Base-by-base conservation (phyloP, 2,797 vertebrate genomes). In the Acrocephalus scirpaceus region DNA sequence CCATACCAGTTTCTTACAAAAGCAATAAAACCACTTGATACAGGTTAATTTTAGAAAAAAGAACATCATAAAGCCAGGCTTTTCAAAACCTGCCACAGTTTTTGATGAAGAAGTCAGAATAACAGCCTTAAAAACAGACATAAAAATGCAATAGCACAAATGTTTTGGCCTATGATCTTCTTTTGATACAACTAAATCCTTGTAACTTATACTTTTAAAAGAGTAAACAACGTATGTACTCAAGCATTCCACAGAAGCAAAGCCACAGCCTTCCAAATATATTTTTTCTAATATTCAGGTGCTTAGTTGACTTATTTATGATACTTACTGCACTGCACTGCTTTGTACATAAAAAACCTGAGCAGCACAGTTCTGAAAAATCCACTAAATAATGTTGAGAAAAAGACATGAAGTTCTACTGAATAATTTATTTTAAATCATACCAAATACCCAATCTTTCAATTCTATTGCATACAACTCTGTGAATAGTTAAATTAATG, bases 361-460 rank as follows among this genome's bases (percentile, higher is more conserved):
- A 89, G 51, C 50, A 76, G 73, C 16, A 48, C 26, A 73, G 42
- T 88, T 76, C 71, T 84, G 40, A 53, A 91, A 75, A 89, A 71
- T 34, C 25, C 44, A 40, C n/a, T 40, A 91, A 64, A 36, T 86
- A 82, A 79, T 20, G 26, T 34, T 73, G 50, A 70, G 61, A 75
- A 69, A 82, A 77, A 58, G 18, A 47, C 7, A 67, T 6, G 1
- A 77, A 95, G 90, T 58, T 60, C 75, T 38, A 56, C 23, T 36
- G 44, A 94, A 74, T 64, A 92, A 93, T 90, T 93, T 48, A 88
- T 79, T 65, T 74, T 81, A 94, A 79, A 69, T 34, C 38, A 73
- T 16, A 86, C 25, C 73, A 65, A 91, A 42, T 38, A 83, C 30
- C 25, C 69, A 65, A 8, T 71, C 44, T 67, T 78, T 56, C 12